Base-by-base conservation (phyloP, 2,888 invertebrate species). In the Mamestra brassicae region DNA sequence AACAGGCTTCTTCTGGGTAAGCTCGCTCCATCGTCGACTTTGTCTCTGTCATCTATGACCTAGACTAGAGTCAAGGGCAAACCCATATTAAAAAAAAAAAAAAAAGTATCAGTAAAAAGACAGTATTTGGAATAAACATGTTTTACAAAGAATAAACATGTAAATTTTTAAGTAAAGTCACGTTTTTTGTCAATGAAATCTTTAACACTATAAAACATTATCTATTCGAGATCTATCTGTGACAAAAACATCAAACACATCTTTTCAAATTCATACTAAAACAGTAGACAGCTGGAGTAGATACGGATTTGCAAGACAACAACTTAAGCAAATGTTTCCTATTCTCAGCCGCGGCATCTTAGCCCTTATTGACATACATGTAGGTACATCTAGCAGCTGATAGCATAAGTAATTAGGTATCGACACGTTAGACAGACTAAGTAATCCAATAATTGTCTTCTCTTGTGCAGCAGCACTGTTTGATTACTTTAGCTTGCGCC, bases 371-470 rank as follows among this genome's bases (percentile, higher is more conserved):
- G 38, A 54, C 26, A 54, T 38, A 47, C 36, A 47, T 54, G 58
- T 71, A 26, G 26, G 26, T 1, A 26, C 26, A 26, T 6, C 71
- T 13, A 72, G 7, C 10, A 13, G 11, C 34, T 58, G 50, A 42
- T 36, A 58, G 15, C 36, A 11, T 11, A 3, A n/a, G 13, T 58
- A 36, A 74, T 64, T 74, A 45, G 5, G 6, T 65, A n/a, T 10
- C 13, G 50, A 10, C 75, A 52, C 75, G 75, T 58, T 65, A 54
- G 26, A 13, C 4, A 47, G 8, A 76, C 76, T 60, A 38, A 47
- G 8, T 75, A 55, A 75, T 75, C 75, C 47, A 54, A 75, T 76
- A 75, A 76, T 61, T 13, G 60, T 76, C n/a, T 47, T 10, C 60
- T 76, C 11, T 11, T 13, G n/a, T 17, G 60, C 45, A 26, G 13